A percentile compares a stretch with the other conserved stretches of the same genome.
phyloP scores from a whole-genome alignment of 2,888 invertebrate species.

The Carterocephalus palaemon region DNA sequence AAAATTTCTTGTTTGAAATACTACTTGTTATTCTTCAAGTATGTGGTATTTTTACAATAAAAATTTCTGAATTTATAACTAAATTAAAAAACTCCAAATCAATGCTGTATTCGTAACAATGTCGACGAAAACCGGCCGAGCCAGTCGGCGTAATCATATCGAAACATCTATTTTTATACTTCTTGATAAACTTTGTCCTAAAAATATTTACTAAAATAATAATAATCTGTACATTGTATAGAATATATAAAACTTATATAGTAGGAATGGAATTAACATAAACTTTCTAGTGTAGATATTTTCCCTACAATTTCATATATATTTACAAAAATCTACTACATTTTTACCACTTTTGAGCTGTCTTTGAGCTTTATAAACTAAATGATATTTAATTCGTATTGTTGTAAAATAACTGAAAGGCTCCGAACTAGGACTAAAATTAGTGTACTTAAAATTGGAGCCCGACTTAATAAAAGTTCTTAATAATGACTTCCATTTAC shows the following conservation, averaged over 20 bases:
- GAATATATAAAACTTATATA: conserved; percentile 55
- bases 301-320: conserved; percentile 45
- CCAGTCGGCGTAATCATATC: conserved; percentile 7
- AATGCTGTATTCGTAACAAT: conserved; percentile 11
- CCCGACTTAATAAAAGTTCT: conserved; percentile 27
- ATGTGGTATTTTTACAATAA: too few species aligned
- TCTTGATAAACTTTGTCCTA: conserved; percentile 36
- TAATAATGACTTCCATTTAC: too few species aligned
- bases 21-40: too few species aligned
- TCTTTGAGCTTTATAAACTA: conserved; percentile 76
- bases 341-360: conserved; percentile 61
- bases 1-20: neutral
- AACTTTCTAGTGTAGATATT: conserved; percentile 36
- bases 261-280: conserved; percentile 61
- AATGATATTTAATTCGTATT: conserved; percentile 36
- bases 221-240: conserved; percentile 48
- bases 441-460: conserved; percentile 54
- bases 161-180: conserved; percentile 27
- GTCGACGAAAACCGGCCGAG: neutral
- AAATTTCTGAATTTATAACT: too few species aligned
- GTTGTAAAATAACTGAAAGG: conserved; percentile 31
- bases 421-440: conserved; percentile 36
- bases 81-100: too few species aligned
- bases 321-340: conserved; percentile 53
- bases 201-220: conserved; percentile 40